These are phyloP conservation scores for Neogobius melanostomus DNA, from an alignment of 2,113 vertebrate genomes.

Conservation along the genomic window DNA sequence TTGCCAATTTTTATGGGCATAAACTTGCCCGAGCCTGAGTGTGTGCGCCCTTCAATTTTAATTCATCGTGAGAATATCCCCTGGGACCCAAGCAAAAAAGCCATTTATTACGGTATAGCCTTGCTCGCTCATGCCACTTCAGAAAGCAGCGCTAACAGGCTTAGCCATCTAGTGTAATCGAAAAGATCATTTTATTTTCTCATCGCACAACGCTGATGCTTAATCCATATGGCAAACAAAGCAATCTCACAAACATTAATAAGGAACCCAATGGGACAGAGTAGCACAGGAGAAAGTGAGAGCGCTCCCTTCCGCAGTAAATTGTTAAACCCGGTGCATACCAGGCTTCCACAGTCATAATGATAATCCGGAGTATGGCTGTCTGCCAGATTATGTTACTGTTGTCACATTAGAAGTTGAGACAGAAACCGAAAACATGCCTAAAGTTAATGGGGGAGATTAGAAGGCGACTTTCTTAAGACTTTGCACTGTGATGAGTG, in stretches of 20 bases:
- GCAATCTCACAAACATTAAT: not conserved
- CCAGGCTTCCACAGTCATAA: conserved; percentile 56
- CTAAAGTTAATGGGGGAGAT: not conserved
- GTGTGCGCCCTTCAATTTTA: conserved; percentile 64
- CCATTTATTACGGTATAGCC: conserved; percentile 63
- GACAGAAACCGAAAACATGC: conserved; percentile 22
- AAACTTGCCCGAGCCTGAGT: conserved; percentile 54
- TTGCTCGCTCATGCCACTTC: conserved; percentile 62
- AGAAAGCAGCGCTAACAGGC: conserved; percentile 66
- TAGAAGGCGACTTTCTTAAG: not conserved
- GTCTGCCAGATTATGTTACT: conserved; percentile 47
- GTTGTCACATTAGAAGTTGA: conserved; percentile 37
- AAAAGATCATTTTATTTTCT: conserved; percentile 53
- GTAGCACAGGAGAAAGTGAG: conserved; percentile 23
- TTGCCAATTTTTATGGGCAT: conserved; percentile 75
- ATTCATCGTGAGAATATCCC: conserved; percentile 70
- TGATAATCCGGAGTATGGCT: conserved; percentile 54
- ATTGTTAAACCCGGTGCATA: conserved; percentile 41
- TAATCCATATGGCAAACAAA: conserved; percentile 16
- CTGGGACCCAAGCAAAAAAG: conserved; percentile 51
- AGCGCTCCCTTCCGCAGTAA: conserved; percentile 28
- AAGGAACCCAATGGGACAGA: conserved; percentile 10
- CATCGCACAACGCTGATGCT: conserved; percentile 28
- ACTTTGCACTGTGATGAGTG: conserved; percentile 4
- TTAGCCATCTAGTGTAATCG: conserved; percentile 53